A percentile compares a stretch with the other conserved stretches of the same genome.
These are phyloP conservation scores for Cremastinae sp. DNA, from an alignment of 2,888 invertebrate species.

Conservation along the genomic window DNA sequence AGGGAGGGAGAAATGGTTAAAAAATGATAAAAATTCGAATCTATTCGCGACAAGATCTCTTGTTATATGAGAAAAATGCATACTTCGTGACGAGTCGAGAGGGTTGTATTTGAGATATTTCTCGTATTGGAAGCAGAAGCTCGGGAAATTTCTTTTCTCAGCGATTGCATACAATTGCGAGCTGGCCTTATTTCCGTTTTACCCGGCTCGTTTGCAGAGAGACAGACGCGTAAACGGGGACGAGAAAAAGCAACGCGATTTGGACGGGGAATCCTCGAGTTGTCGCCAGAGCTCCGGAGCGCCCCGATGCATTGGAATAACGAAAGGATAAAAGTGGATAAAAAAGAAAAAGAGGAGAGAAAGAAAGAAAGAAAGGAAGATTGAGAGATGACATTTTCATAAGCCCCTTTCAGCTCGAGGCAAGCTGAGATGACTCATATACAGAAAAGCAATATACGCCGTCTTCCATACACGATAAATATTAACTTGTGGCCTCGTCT, in stretches of 20 bases:
- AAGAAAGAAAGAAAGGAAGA: conserved; percentile 21
- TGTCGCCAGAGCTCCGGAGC: conserved; percentile 24
- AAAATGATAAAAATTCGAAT: too few species aligned
- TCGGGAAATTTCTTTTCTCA: conserved; percentile 37
- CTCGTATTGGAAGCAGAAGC: conserved; percentile 20
- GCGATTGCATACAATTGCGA: conserved; percentile 32
- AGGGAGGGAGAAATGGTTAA: too few species aligned
- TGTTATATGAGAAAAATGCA: too few species aligned
- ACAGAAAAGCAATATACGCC: not conserved
- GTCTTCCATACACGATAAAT: conserved; percentile 3
- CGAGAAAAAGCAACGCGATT: too few species aligned
- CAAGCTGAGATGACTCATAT: not conserved
- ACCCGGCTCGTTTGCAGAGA: not conserved
- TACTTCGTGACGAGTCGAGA: too few species aligned
- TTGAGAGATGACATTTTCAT: conserved; percentile 37
- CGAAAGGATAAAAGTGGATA: too few species aligned
- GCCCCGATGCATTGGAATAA: conserved; percentile 34
- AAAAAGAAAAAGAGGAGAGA: conserved; percentile 22
- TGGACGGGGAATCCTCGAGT: conserved; percentile 42
- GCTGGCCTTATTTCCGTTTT: conserved; percentile 29
- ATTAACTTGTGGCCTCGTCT: too few species aligned
- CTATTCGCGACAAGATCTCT: too few species aligned
- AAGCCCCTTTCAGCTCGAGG: conserved; percentile 12
- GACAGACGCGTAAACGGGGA: conserved; percentile 1
- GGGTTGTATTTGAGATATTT: too few species aligned